Evolutionary conservation across 1,140 invertebrate species (phyloP), one percentile per base, ranked within the genome.

Genomic region (Drosophila repleta): DNA sequence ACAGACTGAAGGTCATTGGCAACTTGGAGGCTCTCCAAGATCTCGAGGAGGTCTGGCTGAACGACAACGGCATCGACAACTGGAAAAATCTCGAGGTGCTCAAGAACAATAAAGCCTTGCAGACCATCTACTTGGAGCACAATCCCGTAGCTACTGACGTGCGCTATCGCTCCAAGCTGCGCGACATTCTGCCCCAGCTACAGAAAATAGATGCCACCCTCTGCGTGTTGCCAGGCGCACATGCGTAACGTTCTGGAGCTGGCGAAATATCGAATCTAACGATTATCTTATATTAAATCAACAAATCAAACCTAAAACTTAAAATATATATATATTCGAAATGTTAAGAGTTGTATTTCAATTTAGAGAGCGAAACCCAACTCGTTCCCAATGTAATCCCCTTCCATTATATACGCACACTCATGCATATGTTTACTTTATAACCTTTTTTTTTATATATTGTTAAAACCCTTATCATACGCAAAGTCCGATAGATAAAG

Each of bases 41-140:
- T 29, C 92, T 99, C 39, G 95, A 97, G 91, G 98, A 99, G 92
- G 95, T 99, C 90, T 99, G 99, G 98, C 93, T 98, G 49, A 99
- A 99, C 92, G 95, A 99, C 89, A 99, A 99, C 92, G 93, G 95
- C 84, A 94, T 99, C 46, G 93, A 94, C 52, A 95, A 97, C 48
- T 99, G 98, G 98, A 94, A 94, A 26, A 96, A 96, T 45, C 81
- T 99, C 4, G 95, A 98, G 48, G 93, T 94, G 56, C 93, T 99
- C 48, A 93, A 94, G 41, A 78, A 93, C 0, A 95, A 98, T 74
- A 95, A 95, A 80, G 95, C 96, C 32, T 91, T 99, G 8, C 92
- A 94, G 62, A 99, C 98, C 1, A 95, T 99, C 26, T 99, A 99
- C 91, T 92, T 99, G 74, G 98, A 99, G 91, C 93, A 96, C 15